Evolutionary conservation across 2,888 invertebrate species (phyloP).

Genomic region (Salticus scenicus): DNA sequence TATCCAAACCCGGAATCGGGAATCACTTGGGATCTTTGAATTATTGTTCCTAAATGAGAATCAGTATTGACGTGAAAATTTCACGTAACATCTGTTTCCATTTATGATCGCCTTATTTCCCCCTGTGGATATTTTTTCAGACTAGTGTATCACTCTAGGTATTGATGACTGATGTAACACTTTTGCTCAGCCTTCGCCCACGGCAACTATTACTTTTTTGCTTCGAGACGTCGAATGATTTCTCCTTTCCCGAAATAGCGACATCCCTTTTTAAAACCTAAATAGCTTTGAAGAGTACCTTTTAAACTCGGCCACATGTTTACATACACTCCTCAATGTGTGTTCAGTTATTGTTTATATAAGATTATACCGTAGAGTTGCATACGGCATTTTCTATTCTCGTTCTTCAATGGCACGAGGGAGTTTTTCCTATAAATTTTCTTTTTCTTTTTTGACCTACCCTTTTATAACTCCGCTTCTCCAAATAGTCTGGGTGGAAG

Average conservation of each 20-base stretch:
- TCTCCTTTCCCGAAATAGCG: constrained; percentile 9
- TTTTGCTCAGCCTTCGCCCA: not conserved
- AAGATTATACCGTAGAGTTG: constrained; percentile 28
- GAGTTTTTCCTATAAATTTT: constrained; percentile 18
- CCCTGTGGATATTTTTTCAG: not conserved
- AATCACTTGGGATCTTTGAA: no score
- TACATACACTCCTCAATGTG: constrained; percentile 38
- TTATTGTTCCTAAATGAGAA: no score
- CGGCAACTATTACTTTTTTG: not conserved
- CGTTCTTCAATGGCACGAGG: not conserved
- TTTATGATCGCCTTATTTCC: not conserved
- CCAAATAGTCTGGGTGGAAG: constrained; percentile 33
- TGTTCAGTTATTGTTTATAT: constrained; percentile 43
- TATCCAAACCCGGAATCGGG: no score
- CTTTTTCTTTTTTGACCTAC: not conserved
- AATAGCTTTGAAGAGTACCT: constrained; percentile 4
- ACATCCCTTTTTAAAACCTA: not conserved
- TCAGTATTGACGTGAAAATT: no score
- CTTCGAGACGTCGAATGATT: not conserved
- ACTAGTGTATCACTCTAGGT: not conserved
- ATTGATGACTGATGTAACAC: not conserved
- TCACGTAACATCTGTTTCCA: not conserved
- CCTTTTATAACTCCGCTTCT: constrained; percentile 8
- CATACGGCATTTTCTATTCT: constrained; percentile 46
- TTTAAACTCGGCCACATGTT: constrained; percentile 32